Evolutionary conservation across 2,797 vertebrate genomes (phyloP).

Genomic region (Amphiprion clarkii): DNA sequence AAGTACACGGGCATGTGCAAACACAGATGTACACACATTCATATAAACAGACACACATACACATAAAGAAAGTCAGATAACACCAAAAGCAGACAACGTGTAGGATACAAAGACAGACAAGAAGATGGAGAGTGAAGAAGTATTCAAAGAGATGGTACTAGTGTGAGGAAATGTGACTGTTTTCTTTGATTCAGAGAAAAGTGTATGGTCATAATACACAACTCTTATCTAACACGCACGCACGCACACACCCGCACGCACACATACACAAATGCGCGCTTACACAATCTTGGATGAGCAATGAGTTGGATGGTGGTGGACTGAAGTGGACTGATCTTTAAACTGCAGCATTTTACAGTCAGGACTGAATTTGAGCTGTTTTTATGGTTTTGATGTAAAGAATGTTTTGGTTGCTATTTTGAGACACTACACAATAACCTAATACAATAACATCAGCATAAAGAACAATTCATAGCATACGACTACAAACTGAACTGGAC

Average conservation of each 20-base stretch:
- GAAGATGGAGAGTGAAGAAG: slow-evolving; percentile 67
- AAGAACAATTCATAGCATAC: slow-evolving; percentile 51
- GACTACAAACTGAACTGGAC: slow-evolving; percentile 44
- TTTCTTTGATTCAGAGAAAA: slow-evolving; percentile 36
- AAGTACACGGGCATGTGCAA: slow-evolving; percentile 32
- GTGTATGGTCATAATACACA: slow-evolving; percentile 30
- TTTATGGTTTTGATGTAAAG: slow-evolving; percentile 1
- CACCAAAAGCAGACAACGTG: slow-evolving; percentile 57
- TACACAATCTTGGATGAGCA: slow-evolving; percentile 41
- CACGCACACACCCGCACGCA: not conserved
- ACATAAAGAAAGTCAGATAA: slow-evolving; percentile 55
- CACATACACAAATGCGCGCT: slow-evolving; percentile 8
- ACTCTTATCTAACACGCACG: slow-evolving; percentile 11
- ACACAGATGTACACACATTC: slow-evolving; percentile 47
- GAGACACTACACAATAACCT: slow-evolving; percentile 53
- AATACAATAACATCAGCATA: slow-evolving; percentile 39
- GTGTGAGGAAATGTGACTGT: slow-evolving; percentile 40
- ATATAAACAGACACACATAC: slow-evolving; percentile 55
- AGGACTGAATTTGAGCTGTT: slow-evolving; percentile 23
- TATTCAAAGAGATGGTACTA: slow-evolving; percentile 60
- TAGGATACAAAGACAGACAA: slow-evolving; percentile 58
- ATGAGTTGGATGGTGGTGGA: slow-evolving; percentile 36
- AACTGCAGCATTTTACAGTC: slow-evolving; percentile 73
- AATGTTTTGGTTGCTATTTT: not conserved
- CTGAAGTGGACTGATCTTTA: slow-evolving; percentile 45